These are phyloP conservation scores for Numenius phaeopus DNA, from an alignment of 2,797 vertebrate species.

Conservation along the genomic window DNA sequence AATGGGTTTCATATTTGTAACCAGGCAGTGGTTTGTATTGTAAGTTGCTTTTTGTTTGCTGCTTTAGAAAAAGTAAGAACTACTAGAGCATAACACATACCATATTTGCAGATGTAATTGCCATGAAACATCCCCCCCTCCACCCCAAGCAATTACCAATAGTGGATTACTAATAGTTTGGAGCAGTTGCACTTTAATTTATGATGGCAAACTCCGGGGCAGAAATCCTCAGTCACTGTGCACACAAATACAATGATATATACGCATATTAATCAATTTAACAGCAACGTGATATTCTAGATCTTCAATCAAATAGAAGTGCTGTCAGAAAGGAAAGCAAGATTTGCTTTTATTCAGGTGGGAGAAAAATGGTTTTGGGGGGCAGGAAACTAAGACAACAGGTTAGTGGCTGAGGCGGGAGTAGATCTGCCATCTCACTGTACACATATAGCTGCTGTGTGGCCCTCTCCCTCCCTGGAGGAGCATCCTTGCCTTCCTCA, in stretches of 20 bases:
- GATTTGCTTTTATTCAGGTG: not conserved
- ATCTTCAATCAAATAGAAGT: not conserved
- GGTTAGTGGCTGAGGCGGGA: not conserved
- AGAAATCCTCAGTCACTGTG: not conserved
- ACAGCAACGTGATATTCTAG: not conserved
- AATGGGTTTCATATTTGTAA: constrained; percentile 38
- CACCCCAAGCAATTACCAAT: not conserved
- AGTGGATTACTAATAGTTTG: not conserved
- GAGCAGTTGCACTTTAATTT: constrained; percentile 22
- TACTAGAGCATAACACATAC: not conserved
- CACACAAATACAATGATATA: not conserved
- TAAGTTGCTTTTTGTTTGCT: constrained; percentile 40
- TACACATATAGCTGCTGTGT: not conserved
- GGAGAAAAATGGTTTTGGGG: not conserved
- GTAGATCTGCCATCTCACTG: not conserved
- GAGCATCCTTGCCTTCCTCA: not conserved
- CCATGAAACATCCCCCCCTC: fast-evolving
- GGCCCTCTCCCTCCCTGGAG: not conserved
- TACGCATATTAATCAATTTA: not conserved
- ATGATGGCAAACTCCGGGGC: not conserved
- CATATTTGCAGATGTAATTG: constrained; percentile 50
- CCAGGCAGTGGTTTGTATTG: constrained; percentile 29
- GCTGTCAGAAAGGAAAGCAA: not conserved
- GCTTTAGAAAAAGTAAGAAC: constrained; percentile 4
- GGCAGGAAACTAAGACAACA: not conserved